Conservation (phyloP, 2,888 invertebrate genomes). For the Digitonthophagus gazella region DNA sequence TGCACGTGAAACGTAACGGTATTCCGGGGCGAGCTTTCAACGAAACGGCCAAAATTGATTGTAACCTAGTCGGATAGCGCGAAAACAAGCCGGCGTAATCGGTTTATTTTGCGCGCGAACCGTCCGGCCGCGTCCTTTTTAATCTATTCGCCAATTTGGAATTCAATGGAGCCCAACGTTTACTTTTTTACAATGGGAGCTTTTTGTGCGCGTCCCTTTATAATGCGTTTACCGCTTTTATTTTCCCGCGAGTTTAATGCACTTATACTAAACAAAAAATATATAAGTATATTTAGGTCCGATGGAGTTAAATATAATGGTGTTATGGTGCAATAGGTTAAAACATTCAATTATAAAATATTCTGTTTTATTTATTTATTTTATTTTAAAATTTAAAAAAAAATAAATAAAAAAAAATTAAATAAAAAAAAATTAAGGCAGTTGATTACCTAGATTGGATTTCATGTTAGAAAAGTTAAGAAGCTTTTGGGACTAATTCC, state of each 20-base stretch:
- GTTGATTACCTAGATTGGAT: no score
- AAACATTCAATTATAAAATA: no score
- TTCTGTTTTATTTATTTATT: no score
- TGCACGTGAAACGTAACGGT: neutral
- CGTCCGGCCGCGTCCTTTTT: neutral
- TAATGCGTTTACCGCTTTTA: neutral
- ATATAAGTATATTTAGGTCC: no score
- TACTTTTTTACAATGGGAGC: no score
- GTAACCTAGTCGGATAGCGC: neutral
- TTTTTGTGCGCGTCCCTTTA: neutral
- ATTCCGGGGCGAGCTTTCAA: neutral
- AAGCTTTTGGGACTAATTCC: neutral
- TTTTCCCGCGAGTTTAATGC: neutral
- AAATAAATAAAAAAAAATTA: neutral
- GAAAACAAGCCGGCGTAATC: neutral
- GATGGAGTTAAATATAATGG: no score
- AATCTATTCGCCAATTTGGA: neutral
- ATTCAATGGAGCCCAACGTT: neutral
- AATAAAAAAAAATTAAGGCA: no score
- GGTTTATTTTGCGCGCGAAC: neutral
- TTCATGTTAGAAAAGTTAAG: neutral
- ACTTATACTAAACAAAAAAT: no score
- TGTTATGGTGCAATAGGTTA: no score
- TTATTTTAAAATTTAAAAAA: neutral
- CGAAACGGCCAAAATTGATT: neutral